Evolutionary conservation across 2,888 invertebrate species (phyloP).

Genomic region (Metopia argyrocephala): DNA sequence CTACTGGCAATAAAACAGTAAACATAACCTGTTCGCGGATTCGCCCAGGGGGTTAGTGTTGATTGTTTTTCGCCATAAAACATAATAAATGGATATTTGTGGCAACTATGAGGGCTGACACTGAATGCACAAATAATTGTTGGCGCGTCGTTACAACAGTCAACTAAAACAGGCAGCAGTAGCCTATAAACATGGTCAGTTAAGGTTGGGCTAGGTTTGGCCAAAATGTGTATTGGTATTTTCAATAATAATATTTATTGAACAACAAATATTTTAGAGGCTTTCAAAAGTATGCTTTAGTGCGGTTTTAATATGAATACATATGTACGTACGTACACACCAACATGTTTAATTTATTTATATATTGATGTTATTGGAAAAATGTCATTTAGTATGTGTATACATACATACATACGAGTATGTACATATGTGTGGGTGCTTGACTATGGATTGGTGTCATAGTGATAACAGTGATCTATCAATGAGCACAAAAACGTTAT

Average conservation of each 20-base stretch:
- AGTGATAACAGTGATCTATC: neutral
- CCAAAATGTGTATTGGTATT: slow-evolving; percentile 35
- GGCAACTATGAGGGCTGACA: too few relatives aligned
- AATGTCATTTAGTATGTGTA: neutral
- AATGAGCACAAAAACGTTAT: slow-evolving; percentile 21
- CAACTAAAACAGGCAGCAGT: neutral
- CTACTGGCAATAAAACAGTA: slow-evolving; percentile 2
- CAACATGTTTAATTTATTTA: neutral
- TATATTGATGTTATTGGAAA: neutral
- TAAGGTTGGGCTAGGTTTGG: too few relatives aligned
- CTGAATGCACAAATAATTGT: too few relatives aligned
- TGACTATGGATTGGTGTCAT: neutral
- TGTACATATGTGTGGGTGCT: neutral
- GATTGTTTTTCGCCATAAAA: slow-evolving; percentile 42
- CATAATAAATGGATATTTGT: slow-evolving; percentile 53
- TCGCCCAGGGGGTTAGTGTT: slow-evolving; percentile 12
- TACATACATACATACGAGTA: neutral
- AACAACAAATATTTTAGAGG: slow-evolving; percentile 56
- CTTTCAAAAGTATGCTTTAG: slow-evolving; percentile 57
- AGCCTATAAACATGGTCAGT: too few relatives aligned
- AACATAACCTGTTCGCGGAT: neutral
- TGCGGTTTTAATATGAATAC: slow-evolving; percentile 38
- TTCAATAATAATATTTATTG: slow-evolving; percentile 61
- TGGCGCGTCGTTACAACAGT: neutral
- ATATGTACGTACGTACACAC: neutral